A percentile compares a stretch with the other conserved stretches of the same genome.
phyloP scores from a whole-genome alignment of 1,140 invertebrate genomes.

The Venturia canescens region DNA sequence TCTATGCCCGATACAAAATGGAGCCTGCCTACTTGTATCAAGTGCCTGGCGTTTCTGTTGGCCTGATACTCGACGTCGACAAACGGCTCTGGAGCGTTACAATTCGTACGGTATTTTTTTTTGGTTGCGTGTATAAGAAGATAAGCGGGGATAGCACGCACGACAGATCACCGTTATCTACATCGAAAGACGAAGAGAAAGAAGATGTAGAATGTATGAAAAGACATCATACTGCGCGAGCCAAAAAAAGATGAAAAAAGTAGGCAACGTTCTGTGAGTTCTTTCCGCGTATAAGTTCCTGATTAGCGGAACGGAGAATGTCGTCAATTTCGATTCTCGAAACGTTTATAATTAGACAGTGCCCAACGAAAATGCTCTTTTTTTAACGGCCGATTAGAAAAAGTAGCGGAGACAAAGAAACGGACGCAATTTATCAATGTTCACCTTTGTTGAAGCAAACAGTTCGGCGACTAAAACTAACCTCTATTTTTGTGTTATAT shows the following conservation, averaged over 20 bases:
- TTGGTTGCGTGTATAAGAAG: background rate
- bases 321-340: constrained; percentile 45
- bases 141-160: constrained; percentile 17
- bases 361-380: constrained; percentile 7
- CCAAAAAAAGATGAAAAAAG: constrained; percentile 2
- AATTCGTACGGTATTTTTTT: constrained; percentile 40
- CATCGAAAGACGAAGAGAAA: background rate
- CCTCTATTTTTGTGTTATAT: too few species aligned
- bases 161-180: constrained; percentile 29
- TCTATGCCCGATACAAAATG: too few species aligned
- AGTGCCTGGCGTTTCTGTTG: constrained; percentile 8
- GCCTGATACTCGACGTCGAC: constrained; percentile 47
- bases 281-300: constrained; percentile 37
- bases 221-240: background rate
- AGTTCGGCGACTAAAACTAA: too few species aligned
- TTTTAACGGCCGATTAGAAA: background rate
- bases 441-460: too few species aligned
- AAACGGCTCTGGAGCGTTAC: constrained; percentile 49
- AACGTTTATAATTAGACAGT: constrained; percentile 48
- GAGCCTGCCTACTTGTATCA: too few species aligned
- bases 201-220: background rate
- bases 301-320: constrained; percentile 43
- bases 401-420: too few species aligned
- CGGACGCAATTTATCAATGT: too few species aligned
- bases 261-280: background rate